Evolutionary conservation across 2,113 vertebrate genomes (phyloP), one percentile per base, ranked within the genome.

Genomic region (Vulpes lagopus): DNA sequence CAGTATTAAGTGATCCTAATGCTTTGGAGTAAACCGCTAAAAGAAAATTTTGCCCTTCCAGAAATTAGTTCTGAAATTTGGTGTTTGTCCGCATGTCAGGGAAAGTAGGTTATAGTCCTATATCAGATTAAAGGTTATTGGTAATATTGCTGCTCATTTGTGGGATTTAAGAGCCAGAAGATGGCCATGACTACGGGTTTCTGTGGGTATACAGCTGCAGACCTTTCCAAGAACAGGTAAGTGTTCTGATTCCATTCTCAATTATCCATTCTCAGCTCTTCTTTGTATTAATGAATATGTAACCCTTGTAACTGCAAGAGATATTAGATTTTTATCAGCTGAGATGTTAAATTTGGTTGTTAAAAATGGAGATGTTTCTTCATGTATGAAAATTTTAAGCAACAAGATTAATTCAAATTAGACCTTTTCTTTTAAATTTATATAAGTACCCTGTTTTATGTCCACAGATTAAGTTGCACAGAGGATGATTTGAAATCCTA

Each of bases 371-470:
- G 43, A 30, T 83, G 20, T 95, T 97, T 96, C 81, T 96, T 94
- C 17, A 25, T 65, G 51, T 79, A 84, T 74, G 62, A 97, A 96
- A 96, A 87, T 51, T 97, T n/a, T 94, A 96, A 94, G 57, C 60
- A 92, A 32, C 74, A 91, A 32, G 57, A 85, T 73, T 89, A 90
- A 97, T 89, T 95, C 67, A 94, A 23, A 78, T 69, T 89, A 94
- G 60, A 95, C n/a, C 49, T 91, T 92, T 64, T 95, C 69, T 65
- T 92, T 80, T 82, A 20, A 76, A 86, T 71, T 91, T 11, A 59
- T 88, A 93, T 76, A 95, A 87, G 53, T 11, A 32, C 51, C 30
- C 53, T 59, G 79, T 94, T 93, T 67, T 67, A 79, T 93, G 49
- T 91, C 8, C 59, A 76, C 91, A 96, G 65, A 71, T n/a, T 89